A percentile compares a stretch with the other conserved stretches of the same genome.
phyloP scores from a whole-genome alignment of 2,797 vertebrate genomes.

The Schizopygopsis pylzovi region DNA sequence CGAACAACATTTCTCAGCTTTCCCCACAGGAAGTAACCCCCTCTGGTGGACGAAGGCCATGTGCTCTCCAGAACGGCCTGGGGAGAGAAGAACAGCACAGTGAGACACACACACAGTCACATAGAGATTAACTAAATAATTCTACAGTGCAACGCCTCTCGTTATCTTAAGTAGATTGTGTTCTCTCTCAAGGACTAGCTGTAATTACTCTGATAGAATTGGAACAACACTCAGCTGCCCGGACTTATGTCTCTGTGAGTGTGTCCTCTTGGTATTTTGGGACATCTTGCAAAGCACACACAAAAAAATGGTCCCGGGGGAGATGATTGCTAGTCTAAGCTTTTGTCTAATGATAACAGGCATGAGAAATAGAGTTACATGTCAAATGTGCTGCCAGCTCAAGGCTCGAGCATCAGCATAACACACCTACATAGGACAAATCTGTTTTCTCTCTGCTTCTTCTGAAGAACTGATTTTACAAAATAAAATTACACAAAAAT shows the following conservation, averaged over 20 bases:
- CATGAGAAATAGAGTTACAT: constrained; percentile 6
- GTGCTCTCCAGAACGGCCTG: constrained; percentile 98
- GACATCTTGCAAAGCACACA: constrained; percentile 33
- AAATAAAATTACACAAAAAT: not conserved
- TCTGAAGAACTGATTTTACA: not conserved
- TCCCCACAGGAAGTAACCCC: constrained; percentile 96
- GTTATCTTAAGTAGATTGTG: constrained; percentile 60
- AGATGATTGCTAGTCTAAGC: not conserved
- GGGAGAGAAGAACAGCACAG: constrained; percentile 53
- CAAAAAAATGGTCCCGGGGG: constrained; percentile 21
- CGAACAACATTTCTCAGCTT: constrained; percentile 95
- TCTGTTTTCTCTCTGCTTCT: not conserved
- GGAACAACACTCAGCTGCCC: constrained; percentile 47
- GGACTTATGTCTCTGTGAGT: constrained; percentile 39
- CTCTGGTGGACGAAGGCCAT: constrained; percentile 96
- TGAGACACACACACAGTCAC: constrained; percentile 16
- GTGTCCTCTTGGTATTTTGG: constrained; percentile 43
- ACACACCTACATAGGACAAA: constrained; percentile 20
- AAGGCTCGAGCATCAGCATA: not conserved
- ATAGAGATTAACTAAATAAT: constrained; percentile 56
- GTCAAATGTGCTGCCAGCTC: not conserved
- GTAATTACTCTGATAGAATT: constrained; percentile 59
- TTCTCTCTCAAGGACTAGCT: constrained; percentile 54
- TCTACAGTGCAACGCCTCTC: constrained; percentile 43
- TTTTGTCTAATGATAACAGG: constrained; percentile 46